phyloP scores from a whole-genome alignment of 2,888 invertebrate species.

The Aspidiotus destructor region DNA sequence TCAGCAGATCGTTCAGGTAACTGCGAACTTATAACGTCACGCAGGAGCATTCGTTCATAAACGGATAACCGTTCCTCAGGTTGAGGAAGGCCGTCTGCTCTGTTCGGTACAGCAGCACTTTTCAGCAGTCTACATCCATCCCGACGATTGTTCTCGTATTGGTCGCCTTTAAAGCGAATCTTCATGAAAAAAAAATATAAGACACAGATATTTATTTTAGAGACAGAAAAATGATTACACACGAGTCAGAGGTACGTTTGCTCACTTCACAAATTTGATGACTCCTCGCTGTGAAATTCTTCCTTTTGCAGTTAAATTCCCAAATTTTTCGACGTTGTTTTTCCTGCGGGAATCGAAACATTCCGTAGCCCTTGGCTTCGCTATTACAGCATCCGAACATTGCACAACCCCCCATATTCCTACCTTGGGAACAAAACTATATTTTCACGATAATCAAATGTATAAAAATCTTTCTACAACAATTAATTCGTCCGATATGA shows the following conservation, averaged over 20 bases:
- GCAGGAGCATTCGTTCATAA: background rate
- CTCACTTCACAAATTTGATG: background rate
- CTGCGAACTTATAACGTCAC: background rate
- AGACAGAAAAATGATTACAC: background rate
- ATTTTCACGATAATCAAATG: no score
- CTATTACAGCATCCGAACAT: constrained; percentile 6
- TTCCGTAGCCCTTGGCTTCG: background rate
- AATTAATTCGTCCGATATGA: background rate
- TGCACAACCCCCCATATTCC: constrained; percentile 11
- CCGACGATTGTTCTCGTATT: background rate
- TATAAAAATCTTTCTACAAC: background rate
- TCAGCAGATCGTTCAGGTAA: background rate
- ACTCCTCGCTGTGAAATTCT: background rate
- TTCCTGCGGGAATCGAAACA: constrained; percentile 13
- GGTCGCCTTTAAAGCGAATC: background rate
- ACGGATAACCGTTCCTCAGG: background rate
- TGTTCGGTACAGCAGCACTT: background rate
- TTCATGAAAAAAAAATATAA: background rate
- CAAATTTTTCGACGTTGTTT: background rate
- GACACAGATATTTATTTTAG: background rate
- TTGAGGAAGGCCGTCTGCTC: background rate
- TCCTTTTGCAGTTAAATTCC: constrained; percentile 5
- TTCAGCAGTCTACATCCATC: background rate
- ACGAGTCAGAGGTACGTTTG: background rate
- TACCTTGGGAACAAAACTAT: background rate